Conservation (phyloP, 2,797 vertebrate genomes). For the Kryptopterus vitreolus region DNA sequence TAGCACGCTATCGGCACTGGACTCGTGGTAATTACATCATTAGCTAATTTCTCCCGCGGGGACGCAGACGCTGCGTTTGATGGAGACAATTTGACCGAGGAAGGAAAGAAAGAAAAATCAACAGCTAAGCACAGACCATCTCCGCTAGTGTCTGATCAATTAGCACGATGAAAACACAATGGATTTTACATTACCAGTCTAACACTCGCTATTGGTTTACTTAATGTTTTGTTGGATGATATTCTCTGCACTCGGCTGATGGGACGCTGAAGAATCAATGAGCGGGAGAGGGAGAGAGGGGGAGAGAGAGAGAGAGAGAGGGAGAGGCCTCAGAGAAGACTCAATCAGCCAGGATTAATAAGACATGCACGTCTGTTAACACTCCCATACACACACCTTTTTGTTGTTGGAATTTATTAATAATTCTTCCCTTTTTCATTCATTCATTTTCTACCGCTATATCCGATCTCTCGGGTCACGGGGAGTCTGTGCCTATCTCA, state of each 20-base stretch:
- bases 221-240: constrained; percentile 60
- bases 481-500: too few relatives aligned
- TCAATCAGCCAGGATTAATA: constrained; percentile 55
- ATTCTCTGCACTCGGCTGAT: constrained; percentile 54
- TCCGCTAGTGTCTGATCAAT: constrained; percentile 64
- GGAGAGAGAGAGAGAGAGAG: constrained; percentile 35
- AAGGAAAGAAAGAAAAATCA: constrained; percentile 47
- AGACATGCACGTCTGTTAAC: constrained; percentile 44
- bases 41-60: constrained; percentile 61
- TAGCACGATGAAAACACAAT: constrained; percentile 66
- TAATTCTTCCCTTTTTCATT: too few relatives aligned
- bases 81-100: constrained; percentile 47
- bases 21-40: constrained; percentile 60
- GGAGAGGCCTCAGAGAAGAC: constrained; percentile 45
- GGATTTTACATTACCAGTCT: constrained; percentile 61
- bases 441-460: too few relatives aligned
- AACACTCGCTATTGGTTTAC: constrained; percentile 62
- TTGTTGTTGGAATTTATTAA: too few relatives aligned
- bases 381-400: neutral
- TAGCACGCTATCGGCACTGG: constrained; percentile 51
- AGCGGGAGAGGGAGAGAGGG: constrained; percentile 37
- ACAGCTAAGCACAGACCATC: constrained; percentile 57
- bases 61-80: constrained; percentile 47
- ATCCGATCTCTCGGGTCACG: too few relatives aligned
- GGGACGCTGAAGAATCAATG: constrained; percentile 48